A percentile compares a stretch with the other conserved stretches of the same genome.
phyloP scores from a whole-genome alignment of 2,797 vertebrate species.

The Eupleurogrammus muticus region DNA sequence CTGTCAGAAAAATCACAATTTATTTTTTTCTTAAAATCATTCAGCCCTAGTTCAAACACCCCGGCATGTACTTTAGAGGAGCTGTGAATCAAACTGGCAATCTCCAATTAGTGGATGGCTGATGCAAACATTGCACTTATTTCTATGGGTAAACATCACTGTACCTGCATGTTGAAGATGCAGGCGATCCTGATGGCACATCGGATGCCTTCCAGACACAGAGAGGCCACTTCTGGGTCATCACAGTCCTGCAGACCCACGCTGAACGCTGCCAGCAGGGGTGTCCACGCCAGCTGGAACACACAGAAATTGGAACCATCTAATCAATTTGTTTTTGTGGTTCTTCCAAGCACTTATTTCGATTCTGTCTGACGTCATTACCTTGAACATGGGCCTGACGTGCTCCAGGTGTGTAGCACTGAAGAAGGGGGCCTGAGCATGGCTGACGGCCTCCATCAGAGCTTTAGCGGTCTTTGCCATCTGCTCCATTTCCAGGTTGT shows the following conservation, averaged over 20 bases:
- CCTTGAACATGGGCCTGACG: constrained; percentile 98
- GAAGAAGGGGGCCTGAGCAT: constrained; percentile 95
- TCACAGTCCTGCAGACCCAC: constrained; percentile 97
- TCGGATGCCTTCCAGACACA: constrained; percentile 96
- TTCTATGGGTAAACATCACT: constrained; percentile 25
- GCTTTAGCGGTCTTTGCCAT: constrained; percentile 98
- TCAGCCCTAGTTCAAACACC: too few species aligned
- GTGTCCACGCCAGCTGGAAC: constrained; percentile 94
- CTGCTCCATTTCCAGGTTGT: constrained; percentile 98
- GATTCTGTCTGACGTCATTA: constrained; percentile 50
- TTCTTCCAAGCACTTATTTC: not conserved
- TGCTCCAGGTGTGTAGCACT: constrained; percentile 97
- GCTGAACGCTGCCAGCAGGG: constrained; percentile 93
- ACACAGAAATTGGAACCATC: constrained; percentile 7
- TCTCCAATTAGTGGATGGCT: too few species aligned
- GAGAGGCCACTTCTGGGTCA: constrained; percentile 92
- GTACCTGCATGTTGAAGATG: constrained; percentile 97
- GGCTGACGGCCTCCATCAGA: constrained; percentile 97
- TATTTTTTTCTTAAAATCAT: too few species aligned
- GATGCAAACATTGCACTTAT: not conserved
- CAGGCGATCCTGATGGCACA: constrained; percentile 95
- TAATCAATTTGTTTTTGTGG: not conserved
- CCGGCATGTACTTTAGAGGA: too few species aligned
- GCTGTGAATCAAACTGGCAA: too few species aligned
- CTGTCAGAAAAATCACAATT: too few species aligned